phyloP scores from a whole-genome alignment of 2,888 invertebrate species.

The Tinea pellionella region DNA sequence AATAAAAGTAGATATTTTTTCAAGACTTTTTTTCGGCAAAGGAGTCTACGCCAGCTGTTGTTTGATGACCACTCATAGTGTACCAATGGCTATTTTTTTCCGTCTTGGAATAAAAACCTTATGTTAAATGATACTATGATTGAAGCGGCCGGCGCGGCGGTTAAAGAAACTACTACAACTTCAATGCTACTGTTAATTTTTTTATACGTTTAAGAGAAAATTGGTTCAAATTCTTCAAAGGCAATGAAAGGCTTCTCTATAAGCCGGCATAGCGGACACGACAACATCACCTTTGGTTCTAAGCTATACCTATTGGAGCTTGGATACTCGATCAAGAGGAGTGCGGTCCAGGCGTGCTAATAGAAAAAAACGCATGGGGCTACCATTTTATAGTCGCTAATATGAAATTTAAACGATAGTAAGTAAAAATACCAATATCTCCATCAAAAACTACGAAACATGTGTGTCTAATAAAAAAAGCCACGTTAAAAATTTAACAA shows the following conservation, averaged over 20 bases:
- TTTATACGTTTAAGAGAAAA: no score
- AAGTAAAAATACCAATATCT: no score
- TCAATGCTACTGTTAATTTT: not conserved
- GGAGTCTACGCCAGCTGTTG: conserved; percentile 44
- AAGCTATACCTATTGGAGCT: no score
- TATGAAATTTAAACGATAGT: no score
- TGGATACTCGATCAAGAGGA: no score
- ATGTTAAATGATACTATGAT: conserved; percentile 50
- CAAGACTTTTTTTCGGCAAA: conserved; percentile 16
- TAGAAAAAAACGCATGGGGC: no score
- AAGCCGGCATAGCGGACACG: no score
- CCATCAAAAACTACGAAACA: not conserved
- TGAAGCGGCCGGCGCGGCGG: conserved; percentile 25
- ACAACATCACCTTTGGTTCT: no score
- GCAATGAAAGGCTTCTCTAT: no score
- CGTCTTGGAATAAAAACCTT: conserved; percentile 16
- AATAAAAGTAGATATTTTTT: conserved; percentile 32
- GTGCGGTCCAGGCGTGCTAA: no score
- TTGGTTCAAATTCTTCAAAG: no score
- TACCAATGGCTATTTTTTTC: conserved; percentile 30
- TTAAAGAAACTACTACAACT: not conserved
- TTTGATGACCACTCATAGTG: conserved; percentile 59
- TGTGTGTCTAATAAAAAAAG: not conserved
- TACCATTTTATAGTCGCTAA: no score
- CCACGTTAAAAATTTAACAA: not conserved